These are phyloP conservation scores for Erpornis zantholeuca DNA, from an alignment of 2,113 vertebrate species.

Conservation along the genomic window DNA sequence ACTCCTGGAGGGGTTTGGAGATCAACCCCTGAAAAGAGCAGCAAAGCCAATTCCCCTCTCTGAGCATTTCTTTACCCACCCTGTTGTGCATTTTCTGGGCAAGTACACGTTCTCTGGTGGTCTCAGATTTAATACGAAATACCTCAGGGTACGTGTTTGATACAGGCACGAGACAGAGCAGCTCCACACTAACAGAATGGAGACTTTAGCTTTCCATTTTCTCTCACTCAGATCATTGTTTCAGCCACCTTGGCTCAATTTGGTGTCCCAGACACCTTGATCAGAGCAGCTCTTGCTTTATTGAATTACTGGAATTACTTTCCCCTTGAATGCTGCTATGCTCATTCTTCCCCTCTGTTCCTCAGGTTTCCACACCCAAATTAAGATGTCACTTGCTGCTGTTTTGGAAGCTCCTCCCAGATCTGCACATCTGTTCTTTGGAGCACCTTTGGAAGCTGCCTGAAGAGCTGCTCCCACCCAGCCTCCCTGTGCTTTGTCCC, in stretches of 20 bases:
- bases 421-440: background rate
- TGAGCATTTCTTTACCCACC: fast-evolving
- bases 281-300: background rate
- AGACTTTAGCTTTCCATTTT: background rate
- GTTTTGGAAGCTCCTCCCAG: background rate
- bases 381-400: background rate
- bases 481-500: background rate
- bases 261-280: background rate
- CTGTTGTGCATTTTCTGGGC: background rate
- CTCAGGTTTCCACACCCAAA: background rate
- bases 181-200: background rate
- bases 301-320: background rate
- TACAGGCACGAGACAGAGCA: background rate
- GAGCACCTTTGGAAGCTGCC: background rate
- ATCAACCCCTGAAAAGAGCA: background rate
- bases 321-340: background rate
- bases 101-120: no score
- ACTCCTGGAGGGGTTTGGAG: background rate
- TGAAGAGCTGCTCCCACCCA: background rate
- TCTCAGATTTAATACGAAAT: background rate
- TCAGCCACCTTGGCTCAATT: background rate
- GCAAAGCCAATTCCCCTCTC: background rate
- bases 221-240: background rate
- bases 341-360: background rate
- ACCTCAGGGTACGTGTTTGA: background rate